phyloP scores from a whole-genome alignment of 2,113 vertebrate species.

The Leucoraja erinaceus region DNA sequence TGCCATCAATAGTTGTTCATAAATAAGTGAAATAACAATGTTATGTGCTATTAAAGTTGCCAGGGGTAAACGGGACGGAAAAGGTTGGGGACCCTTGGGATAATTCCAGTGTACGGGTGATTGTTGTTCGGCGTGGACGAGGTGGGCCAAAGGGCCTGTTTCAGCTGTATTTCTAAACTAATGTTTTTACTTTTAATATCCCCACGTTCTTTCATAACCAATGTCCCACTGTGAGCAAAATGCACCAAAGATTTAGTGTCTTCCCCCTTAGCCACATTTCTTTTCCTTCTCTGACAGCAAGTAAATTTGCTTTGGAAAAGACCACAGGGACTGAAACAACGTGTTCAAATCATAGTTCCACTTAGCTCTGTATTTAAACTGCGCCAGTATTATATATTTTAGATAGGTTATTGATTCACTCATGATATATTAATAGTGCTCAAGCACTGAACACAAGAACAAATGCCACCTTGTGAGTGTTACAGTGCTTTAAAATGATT shows the following conservation, averaged over 20 bases:
- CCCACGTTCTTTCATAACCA: neutral
- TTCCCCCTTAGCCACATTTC: neutral
- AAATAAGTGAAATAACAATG: too few relatives aligned
- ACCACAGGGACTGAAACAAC: neutral
- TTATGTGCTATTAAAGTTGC: too few relatives aligned
- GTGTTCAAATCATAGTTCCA: neutral
- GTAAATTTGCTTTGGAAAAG: neutral
- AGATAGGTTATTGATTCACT: neutral
- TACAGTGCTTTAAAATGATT: neutral
- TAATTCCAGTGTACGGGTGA: too few relatives aligned
- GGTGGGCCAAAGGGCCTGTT: too few relatives aligned
- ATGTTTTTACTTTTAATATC: neutral
- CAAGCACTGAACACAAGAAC: neutral
- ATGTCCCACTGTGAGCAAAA: neutral
- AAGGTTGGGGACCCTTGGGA: too few relatives aligned
- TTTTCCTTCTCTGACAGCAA: neutral
- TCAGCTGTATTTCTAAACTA: too few relatives aligned
- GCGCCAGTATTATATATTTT: too few relatives aligned
- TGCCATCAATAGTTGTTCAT: too few relatives aligned
- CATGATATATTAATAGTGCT: neutral
- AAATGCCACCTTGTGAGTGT: neutral
- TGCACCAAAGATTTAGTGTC: neutral
- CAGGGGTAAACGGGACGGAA: too few relatives aligned
- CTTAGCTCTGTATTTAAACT: neutral
- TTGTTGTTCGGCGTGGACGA: too few relatives aligned